These are phyloP conservation scores for Remorina albescens DNA, from an alignment of 2,797 vertebrate genomes.

Conservation along the genomic window DNA sequence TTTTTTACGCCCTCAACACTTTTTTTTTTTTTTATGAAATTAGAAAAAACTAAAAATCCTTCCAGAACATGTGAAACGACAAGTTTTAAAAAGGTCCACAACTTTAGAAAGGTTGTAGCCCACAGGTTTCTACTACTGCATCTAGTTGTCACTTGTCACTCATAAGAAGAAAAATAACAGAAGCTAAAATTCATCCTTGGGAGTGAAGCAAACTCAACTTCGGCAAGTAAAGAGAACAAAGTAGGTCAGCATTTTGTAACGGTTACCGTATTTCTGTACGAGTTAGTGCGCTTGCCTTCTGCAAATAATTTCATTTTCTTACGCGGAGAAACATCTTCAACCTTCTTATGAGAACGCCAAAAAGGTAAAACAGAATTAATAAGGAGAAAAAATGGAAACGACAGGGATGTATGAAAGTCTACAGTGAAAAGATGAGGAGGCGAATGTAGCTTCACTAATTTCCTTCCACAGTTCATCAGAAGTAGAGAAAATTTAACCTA, in stretches of 20 bases:
- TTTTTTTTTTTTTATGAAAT: background rate
- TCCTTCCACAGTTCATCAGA: constrained; percentile 6
- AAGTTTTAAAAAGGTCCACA: background rate
- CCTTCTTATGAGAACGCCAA: constrained; percentile 11
- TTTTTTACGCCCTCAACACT: background rate
- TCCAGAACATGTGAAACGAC: background rate
- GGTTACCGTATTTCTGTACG: background rate
- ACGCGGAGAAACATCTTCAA: background rate
- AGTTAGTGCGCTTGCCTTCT: background rate
- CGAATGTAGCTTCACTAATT: background rate
- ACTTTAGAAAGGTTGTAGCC: background rate
- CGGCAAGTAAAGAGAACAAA: constrained; percentile 14
- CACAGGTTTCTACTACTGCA: background rate
- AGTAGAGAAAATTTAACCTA: constrained; percentile 6
- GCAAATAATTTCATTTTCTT: constrained; percentile 15
- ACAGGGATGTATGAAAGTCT: background rate
- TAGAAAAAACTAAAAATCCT: constrained; percentile 1
- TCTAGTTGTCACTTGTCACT: too few species aligned
- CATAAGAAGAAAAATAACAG: background rate
- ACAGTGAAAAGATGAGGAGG: background rate
- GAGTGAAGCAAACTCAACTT: background rate
- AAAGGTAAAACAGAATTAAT: constrained; percentile 9
- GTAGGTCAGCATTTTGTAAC: constrained; percentile 9
- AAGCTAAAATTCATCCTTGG: background rate
- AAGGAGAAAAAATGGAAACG: background rate